Conservation (phyloP, 2,888 invertebrate genomes). For the Conus canariensis region DNA sequence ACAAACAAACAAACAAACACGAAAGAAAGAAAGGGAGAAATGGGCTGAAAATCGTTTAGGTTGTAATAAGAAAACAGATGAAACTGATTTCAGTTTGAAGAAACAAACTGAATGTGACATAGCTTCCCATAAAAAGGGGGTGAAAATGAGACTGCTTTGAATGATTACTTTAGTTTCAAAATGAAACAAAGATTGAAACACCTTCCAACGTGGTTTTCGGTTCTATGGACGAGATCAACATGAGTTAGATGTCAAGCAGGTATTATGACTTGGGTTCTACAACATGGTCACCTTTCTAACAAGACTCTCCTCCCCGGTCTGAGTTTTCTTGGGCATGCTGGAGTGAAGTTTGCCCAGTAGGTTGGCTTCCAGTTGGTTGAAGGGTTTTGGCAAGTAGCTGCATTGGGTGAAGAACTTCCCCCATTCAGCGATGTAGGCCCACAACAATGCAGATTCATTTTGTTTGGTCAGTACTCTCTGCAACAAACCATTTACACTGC, state of each 20-base stretch:
- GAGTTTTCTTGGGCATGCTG: constrained; percentile 81
- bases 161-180: too few relatives aligned
- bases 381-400: constrained; percentile 96
- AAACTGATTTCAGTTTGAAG: background rate
- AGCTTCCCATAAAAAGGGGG: too few relatives aligned
- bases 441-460: constrained; percentile 96
- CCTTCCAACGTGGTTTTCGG: too few relatives aligned
- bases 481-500: constrained; percentile 36
- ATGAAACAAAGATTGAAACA: too few relatives aligned
- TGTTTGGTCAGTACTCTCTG: constrained; percentile 91
- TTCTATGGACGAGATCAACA: too few relatives aligned
- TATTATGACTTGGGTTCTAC: too few relatives aligned
- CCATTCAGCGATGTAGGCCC: constrained; percentile 99
- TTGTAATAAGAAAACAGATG: background rate
- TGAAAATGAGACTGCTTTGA: too few relatives aligned
- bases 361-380: constrained; percentile 93
- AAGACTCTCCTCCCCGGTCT: constrained; percentile 89
- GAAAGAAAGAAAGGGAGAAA: too few relatives aligned
- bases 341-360: constrained; percentile 86
- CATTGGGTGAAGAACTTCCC: constrained; percentile 98
- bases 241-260: too few relatives aligned
- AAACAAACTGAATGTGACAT: background rate
- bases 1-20: too few relatives aligned
- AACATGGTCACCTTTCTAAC: constrained; percentile 85
- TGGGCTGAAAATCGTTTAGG: too few relatives aligned